Evolutionary conservation across 2,888 invertebrate genomes (phyloP), one percentile per base, ranked within the genome.

Genomic region (Gastracanthus pulcherrimus): DNA sequence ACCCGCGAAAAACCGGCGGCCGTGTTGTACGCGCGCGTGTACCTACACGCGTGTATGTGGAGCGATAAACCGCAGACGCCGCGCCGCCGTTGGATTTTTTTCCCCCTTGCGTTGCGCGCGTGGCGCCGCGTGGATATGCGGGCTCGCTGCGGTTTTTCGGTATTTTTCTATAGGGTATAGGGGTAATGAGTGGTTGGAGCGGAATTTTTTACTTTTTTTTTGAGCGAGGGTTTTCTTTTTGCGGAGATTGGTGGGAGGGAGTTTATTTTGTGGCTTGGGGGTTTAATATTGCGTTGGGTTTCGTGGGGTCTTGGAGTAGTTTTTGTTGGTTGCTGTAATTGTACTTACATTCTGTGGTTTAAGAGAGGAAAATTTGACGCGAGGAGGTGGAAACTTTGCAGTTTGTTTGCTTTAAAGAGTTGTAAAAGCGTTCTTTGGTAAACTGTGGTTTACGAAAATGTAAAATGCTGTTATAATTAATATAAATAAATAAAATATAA

Each of bases 61-160:
- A 69, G 48, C 69, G 69, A 69, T n/a, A 70, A 70, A 72, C 79
- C 72, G 58, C 79, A 74, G 66, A 58, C 51, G 31, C 29, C 4
- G 60, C 11, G 60, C 11, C 31, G 13, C n/a, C 19, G 16, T 29
- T 51, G 11, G 23, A 34, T 51, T 64, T 64, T 60, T 60, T 55
- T 7, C 6, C 9, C 26, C 9, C 6, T 71, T 26, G 11, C 55
- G 26, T 6, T n/a, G 3, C n/a, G 16, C 29, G 1, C 23, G 16
- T 2, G 23, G 36, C 26, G 36, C 58, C 16, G 11, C n/a, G n/a
- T n/a, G n/a, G n/a, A n/a, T n/a, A n/a, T n/a, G n/a, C n/a, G n/a
- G n/a, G n/a, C n/a, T n/a, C n/a, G n/a, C n/a, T 19, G 51, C 5
- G 26, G 38, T 26, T 26, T 71, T 26, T 58, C 38, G 23, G 9